A percentile compares a stretch with the other conserved stretches of the same genome.
phyloP scores from a whole-genome alignment of 2,113 vertebrate species.

The Ursus arctos region DNA sequence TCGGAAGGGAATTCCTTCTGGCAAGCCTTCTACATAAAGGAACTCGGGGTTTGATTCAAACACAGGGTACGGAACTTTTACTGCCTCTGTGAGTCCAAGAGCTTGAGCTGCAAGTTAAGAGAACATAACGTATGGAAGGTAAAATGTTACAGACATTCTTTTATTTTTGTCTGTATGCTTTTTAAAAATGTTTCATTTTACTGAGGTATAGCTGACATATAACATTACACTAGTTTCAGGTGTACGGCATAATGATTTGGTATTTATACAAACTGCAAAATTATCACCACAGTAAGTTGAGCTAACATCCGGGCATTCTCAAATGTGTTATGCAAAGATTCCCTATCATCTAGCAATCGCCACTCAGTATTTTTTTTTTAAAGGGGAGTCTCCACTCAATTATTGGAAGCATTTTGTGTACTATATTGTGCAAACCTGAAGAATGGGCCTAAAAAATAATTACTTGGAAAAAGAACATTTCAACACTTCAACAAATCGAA shows the following conservation, averaged over 20 bases:
- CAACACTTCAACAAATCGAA: not conserved
- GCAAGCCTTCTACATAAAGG: constrained; percentile 89
- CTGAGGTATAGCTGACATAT: not conserved
- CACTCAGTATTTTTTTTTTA: not conserved
- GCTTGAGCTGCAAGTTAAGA: constrained; percentile 86
- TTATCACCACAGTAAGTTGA: not conserved
- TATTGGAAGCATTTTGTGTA: not conserved
- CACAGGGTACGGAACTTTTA: constrained; percentile 89
- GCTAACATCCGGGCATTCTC: not conserved
- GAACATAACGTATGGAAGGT: not conserved
- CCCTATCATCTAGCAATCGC: not conserved
- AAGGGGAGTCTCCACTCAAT: not conserved
- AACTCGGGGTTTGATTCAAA: constrained; percentile 88
- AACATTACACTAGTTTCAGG: not conserved
- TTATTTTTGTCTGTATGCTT: not conserved
- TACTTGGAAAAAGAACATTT: not conserved
- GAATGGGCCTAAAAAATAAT: not conserved
- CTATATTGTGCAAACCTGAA: not conserved
- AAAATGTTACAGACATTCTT: not conserved
- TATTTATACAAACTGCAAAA: not conserved
- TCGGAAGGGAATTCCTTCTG: constrained; percentile 91
- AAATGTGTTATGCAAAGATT: not conserved
- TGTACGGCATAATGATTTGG: not conserved
- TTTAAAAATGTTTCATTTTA: not conserved
- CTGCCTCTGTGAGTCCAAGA: constrained; percentile 87